Evolutionary conservation across 2,113 vertebrate species (phyloP).

Genomic region (Acanthisitta chloris): DNA sequence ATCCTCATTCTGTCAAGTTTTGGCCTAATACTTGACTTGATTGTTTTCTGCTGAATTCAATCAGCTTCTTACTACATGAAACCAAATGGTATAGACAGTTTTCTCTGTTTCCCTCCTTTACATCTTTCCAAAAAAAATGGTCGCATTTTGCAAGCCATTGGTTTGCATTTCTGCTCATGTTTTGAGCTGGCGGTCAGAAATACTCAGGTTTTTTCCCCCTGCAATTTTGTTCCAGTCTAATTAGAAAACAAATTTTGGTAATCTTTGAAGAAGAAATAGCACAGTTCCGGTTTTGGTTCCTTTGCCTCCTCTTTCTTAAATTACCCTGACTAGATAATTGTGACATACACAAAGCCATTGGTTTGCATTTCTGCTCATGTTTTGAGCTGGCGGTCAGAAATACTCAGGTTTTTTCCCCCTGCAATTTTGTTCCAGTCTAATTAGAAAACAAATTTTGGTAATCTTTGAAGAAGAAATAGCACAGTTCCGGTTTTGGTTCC

Average conservation of each 20-base stretch:
- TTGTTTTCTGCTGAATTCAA: neutral
- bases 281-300: neutral
- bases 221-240: neutral
- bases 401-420: neutral
- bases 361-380: neutral
- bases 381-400: neutral
- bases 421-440: neutral
- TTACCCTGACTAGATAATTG: neutral
- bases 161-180: neutral
- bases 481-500: neutral
- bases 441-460: neutral
- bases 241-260: neutral
- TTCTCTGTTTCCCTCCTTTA: neutral
- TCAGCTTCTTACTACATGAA: neutral
- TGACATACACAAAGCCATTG: no score
- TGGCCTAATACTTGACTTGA: neutral
- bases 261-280: neutral
- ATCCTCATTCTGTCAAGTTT: neutral
- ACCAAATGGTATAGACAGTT: neutral
- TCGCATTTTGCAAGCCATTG: neutral
- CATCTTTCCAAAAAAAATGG: no score
- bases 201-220: neutral
- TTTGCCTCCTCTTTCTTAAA: neutral
- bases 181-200: neutral
- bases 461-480: neutral